Evolutionary conservation across 1,140 invertebrate genomes (phyloP).

Genomic region (Drosophila takahashii): DNA sequence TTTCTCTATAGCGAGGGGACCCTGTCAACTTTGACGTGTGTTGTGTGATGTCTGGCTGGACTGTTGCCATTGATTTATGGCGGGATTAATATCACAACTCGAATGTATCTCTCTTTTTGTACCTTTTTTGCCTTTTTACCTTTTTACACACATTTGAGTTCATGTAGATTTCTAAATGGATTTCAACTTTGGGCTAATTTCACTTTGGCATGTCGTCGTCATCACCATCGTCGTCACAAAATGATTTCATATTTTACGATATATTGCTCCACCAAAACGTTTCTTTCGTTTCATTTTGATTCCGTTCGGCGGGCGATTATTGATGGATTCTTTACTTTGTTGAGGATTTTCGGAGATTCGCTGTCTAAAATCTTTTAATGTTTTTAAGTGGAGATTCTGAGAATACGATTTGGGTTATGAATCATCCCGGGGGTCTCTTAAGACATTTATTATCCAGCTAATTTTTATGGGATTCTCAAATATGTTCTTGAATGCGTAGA

Average conservation of each 20-base stretch:
- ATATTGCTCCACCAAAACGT: slow-evolving; percentile 9
- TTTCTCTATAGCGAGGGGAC: slow-evolving; percentile 8
- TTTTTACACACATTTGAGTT: slow-evolving; percentile 53
- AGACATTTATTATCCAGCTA: slow-evolving; percentile 22
- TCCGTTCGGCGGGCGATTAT: slow-evolving; percentile 23
- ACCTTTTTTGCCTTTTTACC: slow-evolving; percentile 33
- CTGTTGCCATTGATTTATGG: slow-evolving; percentile 64
- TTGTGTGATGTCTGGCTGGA: slow-evolving; percentile 21
- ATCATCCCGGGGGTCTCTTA: slow-evolving; percentile 18
- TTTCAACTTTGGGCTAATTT: slow-evolving; percentile 80
- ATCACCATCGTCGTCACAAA: slow-evolving; percentile 34
- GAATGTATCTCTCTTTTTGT: slow-evolving; percentile 39
- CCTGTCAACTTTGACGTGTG: slow-evolving; percentile 60
- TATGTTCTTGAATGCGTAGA: slow-evolving; percentile 18
- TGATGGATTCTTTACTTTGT: slow-evolving; percentile 52
- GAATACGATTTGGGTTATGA: slow-evolving; percentile 21
- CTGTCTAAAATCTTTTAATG: slow-evolving; percentile 3
- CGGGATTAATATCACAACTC: slow-evolving; percentile 66
- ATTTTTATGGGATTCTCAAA: slow-evolving; percentile 28
- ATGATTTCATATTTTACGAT: slow-evolving; percentile 59
- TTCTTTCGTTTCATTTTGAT: slow-evolving; percentile 18
- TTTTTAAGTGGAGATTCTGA: slow-evolving; percentile 17
- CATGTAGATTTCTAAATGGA: slow-evolving; percentile 76
- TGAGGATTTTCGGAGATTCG: slow-evolving; percentile 11
- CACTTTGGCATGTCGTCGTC: slow-evolving; percentile 60